Evolutionary conservation across 23 tunicate genomes (phyloP).

Genomic region (Corella eumyota): DNA sequence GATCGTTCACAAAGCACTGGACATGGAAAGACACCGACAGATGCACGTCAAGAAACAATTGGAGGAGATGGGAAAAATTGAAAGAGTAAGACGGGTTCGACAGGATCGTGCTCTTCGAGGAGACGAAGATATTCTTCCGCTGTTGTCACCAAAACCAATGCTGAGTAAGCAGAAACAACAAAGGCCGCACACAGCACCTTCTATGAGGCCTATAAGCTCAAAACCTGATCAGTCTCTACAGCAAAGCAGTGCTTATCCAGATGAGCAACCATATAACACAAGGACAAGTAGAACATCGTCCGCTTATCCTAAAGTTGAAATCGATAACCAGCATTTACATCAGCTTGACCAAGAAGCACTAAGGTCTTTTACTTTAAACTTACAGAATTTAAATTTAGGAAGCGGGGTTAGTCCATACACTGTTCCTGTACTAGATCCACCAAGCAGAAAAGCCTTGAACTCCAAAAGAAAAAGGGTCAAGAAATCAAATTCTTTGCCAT

Average conservation of each 20-base stretch:
- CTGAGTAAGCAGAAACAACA: slow-evolving; percentile 7
- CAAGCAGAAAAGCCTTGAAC: slow-evolving; percentile 29
- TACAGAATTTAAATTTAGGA: slow-evolving; percentile 63
- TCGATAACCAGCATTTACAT: slow-evolving; percentile 70
- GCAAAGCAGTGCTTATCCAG: slow-evolving; percentile 48
- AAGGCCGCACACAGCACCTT: slow-evolving; percentile 24
- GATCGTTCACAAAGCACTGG: slow-evolving; percentile 91
- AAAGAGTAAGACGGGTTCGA: slow-evolving; percentile 75
- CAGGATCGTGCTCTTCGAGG: slow-evolving; percentile 83
- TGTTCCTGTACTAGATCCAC: slow-evolving; percentile 63
- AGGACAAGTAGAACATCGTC: slow-evolving; percentile 40
- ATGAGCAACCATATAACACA: slow-evolving; percentile 63
- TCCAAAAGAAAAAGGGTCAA: slow-evolving; percentile 5
- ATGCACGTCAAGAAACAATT: slow-evolving; percentile 74
- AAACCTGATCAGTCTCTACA: no score
- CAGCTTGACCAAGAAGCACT: slow-evolving; percentile 73
- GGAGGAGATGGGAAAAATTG: slow-evolving; percentile 87
- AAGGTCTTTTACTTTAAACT: slow-evolving; percentile 59
- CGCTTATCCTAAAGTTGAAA: slow-evolving; percentile 75
- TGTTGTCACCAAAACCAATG: slow-evolving; percentile 36
- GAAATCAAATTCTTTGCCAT: not conserved
- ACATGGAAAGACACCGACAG: slow-evolving; percentile 89
- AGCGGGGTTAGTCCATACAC: slow-evolving; percentile 88
- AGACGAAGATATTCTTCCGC: slow-evolving; percentile 78
- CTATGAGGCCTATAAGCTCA: no score